Base-by-base conservation (phyloP, 2,797 vertebrate genomes). In the Potorous gilbertii region DNA sequence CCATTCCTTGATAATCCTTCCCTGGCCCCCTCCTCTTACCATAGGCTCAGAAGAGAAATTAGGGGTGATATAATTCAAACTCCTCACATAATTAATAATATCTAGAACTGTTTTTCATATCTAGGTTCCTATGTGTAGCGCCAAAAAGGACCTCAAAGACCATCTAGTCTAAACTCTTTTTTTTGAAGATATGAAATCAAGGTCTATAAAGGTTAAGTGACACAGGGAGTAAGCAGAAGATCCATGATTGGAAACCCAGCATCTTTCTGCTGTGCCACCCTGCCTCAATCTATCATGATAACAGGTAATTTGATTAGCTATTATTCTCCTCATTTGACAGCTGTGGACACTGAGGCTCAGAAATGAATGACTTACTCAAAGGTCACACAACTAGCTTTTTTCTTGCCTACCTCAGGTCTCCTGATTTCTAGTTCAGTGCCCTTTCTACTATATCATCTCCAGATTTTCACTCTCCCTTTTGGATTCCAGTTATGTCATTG, bases 321-420 rank as follows among this genome's bases (percentile, higher is more conserved):
- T 46, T 50, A 27, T 27, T 27, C 74, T 81, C 74, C 40, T 87
- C 59, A 66, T 66, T n/a, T n/a, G 16, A 18, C 62, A 3, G 4
- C 0, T 0, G 4, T 4, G 27, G 34, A 9, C 5, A 55, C 34
- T 5, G 3, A 66, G 31, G 18, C 28, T 1, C 34, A 16, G 55
- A 56, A 62, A 5, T 87, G n/a, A 4, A 5, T 6, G 9, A 57
- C 28, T 55, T 74, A 90, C 55, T 81, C 31, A 31, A 66, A 56
- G 74, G 55, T 31, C 40, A 62, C 50, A 46, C 0, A 18, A 52
- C 24, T 87, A 40, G 31, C 54, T 3, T 21, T 34, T 10, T 4
- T 81, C 54, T 40, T 40, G 54, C 90, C 34, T 50, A 55, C 14
- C 56, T 28, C 52, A 4, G 0, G 21, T 55, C 74, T 10, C 55